A percentile compares a stretch with the other conserved stretches of the same genome.
These are phyloP conservation scores for Botia almorhae DNA, from an alignment of 2,797 vertebrate genomes.

Conservation along the genomic window DNA sequence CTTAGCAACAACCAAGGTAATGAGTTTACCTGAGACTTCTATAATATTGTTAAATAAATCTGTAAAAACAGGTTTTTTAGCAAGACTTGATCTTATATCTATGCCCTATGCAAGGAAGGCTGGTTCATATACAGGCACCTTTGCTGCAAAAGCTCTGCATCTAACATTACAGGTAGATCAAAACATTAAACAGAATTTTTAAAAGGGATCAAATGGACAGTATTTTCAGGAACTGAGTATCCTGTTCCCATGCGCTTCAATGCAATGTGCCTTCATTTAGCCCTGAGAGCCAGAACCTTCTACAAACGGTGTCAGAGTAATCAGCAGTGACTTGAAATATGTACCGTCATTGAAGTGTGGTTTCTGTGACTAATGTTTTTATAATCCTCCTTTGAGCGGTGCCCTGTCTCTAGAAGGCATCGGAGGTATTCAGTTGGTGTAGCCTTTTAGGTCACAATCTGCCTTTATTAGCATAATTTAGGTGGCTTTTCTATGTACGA, in stretches of 20 bases:
- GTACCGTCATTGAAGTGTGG: conserved; percentile 78
- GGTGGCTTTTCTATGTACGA: conserved; percentile 67
- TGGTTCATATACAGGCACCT: neutral
- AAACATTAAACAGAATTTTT: conserved; percentile 11
- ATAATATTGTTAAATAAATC: no score
- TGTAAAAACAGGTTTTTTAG: no score
- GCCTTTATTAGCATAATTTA: conserved; percentile 81
- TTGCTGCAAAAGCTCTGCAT: neutral
- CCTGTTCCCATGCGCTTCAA: conserved; percentile 66
- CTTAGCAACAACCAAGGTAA: no score
- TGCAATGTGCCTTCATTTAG: conserved; percentile 45
- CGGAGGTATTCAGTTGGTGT: conserved; percentile 80
- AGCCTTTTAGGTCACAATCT: conserved; percentile 75
- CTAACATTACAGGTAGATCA: neutral
- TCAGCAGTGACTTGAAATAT: conserved; percentile 85
- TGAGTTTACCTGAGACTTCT: no score
- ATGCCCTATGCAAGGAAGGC: no score
- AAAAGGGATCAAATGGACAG: neutral
- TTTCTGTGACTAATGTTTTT: conserved; percentile 84
- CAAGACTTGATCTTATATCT: no score
- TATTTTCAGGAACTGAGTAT: conserved; percentile 21
- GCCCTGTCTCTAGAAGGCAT: conserved; percentile 74
- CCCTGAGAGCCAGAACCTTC: conserved; percentile 69
- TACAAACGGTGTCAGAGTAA: conserved; percentile 80
- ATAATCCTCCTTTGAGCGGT: conserved; percentile 73